These are phyloP conservation scores for Coregonus sp. DNA, from an alignment of 2,797 vertebrate species.

Conservation along the genomic window DNA sequence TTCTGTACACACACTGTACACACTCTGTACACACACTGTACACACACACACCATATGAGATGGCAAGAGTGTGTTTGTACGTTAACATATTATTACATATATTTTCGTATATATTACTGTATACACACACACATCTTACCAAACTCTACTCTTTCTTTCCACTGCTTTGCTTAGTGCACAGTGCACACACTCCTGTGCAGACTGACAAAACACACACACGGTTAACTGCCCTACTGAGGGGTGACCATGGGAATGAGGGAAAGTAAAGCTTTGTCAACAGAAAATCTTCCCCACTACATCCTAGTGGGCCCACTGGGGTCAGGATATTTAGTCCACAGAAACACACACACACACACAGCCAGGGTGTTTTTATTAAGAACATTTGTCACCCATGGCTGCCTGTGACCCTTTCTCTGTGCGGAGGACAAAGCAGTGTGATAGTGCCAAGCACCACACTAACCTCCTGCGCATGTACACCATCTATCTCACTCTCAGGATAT, in stretches of 20 bases:
- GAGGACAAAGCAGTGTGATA: neutral
- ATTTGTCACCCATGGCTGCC: neutral
- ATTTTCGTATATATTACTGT: no score
- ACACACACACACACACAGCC: slow-evolving; percentile 17
- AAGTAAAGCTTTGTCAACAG: neutral
- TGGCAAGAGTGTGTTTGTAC: no score
- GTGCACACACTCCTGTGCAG: no score
- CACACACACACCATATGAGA: neutral
- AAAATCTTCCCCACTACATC: neutral
- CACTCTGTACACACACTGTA: neutral
- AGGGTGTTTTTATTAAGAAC: neutral
- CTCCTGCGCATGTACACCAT: neutral
- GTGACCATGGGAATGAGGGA: neutral
- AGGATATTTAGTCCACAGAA: no score
- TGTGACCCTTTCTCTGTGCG: neutral
- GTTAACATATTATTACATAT: no score
- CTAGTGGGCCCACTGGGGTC: no score
- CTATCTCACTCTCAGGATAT: slow-evolving; percentile 4
- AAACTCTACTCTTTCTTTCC: no score
- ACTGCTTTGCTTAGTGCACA: no score
- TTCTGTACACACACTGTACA: neutral
- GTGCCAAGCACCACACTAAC: neutral
- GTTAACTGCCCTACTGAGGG: neutral
- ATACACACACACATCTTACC: no score
- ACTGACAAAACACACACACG: neutral